Percentiles rank a stretch among this genome's conserved stretches.
Conservation (phyloP, 1,140 invertebrate species). For the Drosophila bocki region DNA sequence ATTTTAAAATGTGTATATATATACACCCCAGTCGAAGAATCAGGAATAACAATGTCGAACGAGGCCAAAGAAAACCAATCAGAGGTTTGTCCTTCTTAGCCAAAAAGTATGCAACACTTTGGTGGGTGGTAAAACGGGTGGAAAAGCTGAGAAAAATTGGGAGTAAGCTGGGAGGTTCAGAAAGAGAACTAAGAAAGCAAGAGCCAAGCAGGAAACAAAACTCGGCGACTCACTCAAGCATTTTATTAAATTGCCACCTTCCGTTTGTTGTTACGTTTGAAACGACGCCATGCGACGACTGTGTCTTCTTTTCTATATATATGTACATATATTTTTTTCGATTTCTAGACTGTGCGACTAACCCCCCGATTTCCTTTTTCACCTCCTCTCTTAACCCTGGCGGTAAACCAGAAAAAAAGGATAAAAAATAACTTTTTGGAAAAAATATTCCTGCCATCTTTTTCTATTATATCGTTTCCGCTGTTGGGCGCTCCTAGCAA, state of each 20-base stretch:
- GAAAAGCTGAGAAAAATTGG: slow-evolving; percentile 12
- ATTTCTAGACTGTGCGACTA: slow-evolving; percentile 62
- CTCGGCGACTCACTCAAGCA: slow-evolving; percentile 83
- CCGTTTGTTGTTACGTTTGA: slow-evolving; percentile 78
- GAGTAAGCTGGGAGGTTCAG: background rate
- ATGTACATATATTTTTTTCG: slow-evolving; percentile 40
- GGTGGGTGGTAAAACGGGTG: slow-evolving; percentile 4
- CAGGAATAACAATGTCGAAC: slow-evolving; percentile 28
- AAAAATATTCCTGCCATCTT: slow-evolving; percentile 76
- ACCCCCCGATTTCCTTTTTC: background rate
- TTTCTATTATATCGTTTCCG: slow-evolving; percentile 82
- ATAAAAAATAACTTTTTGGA: slow-evolving; percentile 8
- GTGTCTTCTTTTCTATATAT: slow-evolving; percentile 43
- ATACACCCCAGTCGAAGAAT: background rate
- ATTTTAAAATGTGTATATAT: slow-evolving; percentile 18
- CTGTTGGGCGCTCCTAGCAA: slow-evolving; percentile 49
- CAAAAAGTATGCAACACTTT: slow-evolving; percentile 78
- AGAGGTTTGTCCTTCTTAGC: slow-evolving; percentile 56
- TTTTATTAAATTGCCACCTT: slow-evolving; percentile 85
- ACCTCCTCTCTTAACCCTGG: slow-evolving; percentile 7
- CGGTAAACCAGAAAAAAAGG: slow-evolving; percentile 44
- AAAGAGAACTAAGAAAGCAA: background rate
- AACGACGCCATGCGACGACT: slow-evolving; percentile 42
- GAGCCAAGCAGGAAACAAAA: slow-evolving; percentile 75
- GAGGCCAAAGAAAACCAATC: slow-evolving; percentile 67